Evolutionary conservation across 1,140 invertebrate species (phyloP), one percentile per base, ranked within the genome.

Genomic region (Cyclina sinensis): DNA sequence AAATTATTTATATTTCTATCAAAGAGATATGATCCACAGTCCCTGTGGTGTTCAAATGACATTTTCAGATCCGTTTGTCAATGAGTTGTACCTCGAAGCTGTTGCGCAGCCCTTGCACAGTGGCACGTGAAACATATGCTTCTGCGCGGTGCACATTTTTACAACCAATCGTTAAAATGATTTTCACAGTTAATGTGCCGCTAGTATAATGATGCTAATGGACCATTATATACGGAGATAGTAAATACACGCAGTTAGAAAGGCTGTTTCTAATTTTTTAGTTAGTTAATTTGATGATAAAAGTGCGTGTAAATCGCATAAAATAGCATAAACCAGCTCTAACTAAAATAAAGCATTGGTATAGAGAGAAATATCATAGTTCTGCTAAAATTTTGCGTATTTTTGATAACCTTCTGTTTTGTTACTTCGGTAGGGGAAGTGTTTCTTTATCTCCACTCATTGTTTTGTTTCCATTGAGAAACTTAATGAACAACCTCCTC

Each of bases 161-260:
- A 46, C 74, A 32, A 54, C 46, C 74, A 78, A 78, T 78, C 74
- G 74, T 18, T 46, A 78, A 78, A 78, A 54, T 54, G 46, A n/a
- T 78, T n/a, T 78, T 54, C 27, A 78, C 46, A 54, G 74, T 54
- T 78, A 51, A 78, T 54, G 32, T 51, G n/a, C 16, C 30, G 3
- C 18, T 51, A 12, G 9, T 54, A 78, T 32, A n/a, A 78, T 78
- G 24, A 32, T 78, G 43, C 16, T 78, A 35, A 35, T 51, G 46
- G 30, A 51, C n/a, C 32, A 78, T 35, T 14, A 35, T 32, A n/a
- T 39, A 37, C n/a, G 65, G 24, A 30, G 37, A 70, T 35, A 30
- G 4, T 35, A 30, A 7, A 7, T 43, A 14, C 43, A 14, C 14
- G 43, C 32, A 70, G 32, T 30, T 39, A 12, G 3, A 70, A 70